A percentile compares a stretch with the other conserved stretches of the same genome.
phyloP scores from a whole-genome alignment of 2,113 vertebrate species.

The Labeo rohita region DNA sequence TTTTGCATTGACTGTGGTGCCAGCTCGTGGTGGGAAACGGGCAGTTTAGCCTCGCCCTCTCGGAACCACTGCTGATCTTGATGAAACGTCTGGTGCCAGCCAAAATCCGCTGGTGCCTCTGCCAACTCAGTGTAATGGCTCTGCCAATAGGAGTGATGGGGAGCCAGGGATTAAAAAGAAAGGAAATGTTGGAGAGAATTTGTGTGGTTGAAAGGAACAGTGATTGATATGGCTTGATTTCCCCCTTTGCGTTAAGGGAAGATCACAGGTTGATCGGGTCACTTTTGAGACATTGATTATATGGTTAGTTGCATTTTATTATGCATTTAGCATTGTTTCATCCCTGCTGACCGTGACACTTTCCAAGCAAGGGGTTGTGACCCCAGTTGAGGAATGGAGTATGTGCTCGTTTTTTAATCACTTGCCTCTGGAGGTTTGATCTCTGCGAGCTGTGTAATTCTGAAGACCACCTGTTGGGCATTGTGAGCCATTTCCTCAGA shows the following conservation, averaged over 20 bases:
- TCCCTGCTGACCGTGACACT: neutral
- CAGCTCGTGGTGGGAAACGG: slow-evolving; percentile 46
- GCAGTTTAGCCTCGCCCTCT: slow-evolving; percentile 55
- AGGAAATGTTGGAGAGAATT: neutral
- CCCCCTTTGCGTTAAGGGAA: neutral
- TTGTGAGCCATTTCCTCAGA: slow-evolving; percentile 19
- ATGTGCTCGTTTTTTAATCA: neutral
- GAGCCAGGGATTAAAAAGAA: slow-evolving; percentile 39
- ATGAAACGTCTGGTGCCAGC: slow-evolving; percentile 49
- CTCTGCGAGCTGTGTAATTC: slow-evolving; percentile 21
- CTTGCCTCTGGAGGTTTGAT: slow-evolving; percentile 18
- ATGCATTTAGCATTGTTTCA: neutral
- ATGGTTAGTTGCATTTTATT: neutral
- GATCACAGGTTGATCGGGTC: neutral
- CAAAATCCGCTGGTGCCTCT: slow-evolving; percentile 43
- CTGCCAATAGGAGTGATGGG: slow-evolving; percentile 50
- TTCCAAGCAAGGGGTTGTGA: neutral
- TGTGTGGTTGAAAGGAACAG: neutral
- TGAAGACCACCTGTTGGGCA: slow-evolving; percentile 20
- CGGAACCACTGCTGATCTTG: slow-evolving; percentile 41
- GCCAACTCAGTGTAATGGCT: slow-evolving; percentile 18
- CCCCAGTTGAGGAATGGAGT: neutral
- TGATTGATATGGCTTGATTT: slow-evolving; percentile 1
- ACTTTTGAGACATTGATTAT: neutral
- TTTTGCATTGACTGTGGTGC: slow-evolving; percentile 28